These are phyloP conservation scores for Daboia siamensis DNA, from an alignment of 2,113 vertebrate genomes.

Conservation along the genomic window DNA sequence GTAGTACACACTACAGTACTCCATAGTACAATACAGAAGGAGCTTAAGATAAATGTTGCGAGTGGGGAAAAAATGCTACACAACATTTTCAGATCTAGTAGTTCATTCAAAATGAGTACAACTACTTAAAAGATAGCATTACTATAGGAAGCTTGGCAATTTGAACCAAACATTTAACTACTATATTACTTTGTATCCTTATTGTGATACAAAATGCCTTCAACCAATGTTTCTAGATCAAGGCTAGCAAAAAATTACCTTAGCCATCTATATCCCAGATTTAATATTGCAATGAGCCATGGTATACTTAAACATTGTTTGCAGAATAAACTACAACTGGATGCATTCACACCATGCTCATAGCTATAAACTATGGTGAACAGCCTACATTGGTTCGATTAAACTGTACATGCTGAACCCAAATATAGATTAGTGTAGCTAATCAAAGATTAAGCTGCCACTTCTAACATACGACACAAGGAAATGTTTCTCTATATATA, in stretches of 20 bases:
- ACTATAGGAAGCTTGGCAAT: not conserved
- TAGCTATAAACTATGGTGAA: not conserved
- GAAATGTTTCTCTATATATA: not conserved
- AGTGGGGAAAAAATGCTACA: not conserved
- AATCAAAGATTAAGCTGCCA: not conserved
- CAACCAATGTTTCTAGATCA: not conserved
- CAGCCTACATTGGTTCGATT: not conserved
- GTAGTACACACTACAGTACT: not conserved
- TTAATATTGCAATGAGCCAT: not conserved
- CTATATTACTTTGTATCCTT: not conserved
- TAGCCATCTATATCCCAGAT: not conserved
- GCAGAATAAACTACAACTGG: not conserved
- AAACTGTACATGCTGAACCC: not conserved
- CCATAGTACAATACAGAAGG: not conserved
- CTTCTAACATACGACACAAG: not conserved
- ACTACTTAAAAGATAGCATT: not conserved
- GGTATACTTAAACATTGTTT: not conserved
- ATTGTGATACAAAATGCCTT: not conserved
- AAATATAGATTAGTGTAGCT: not conserved
- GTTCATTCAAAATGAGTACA: not conserved
- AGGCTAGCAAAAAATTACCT: not conserved
- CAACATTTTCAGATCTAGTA: not conserved
- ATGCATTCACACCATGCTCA: not conserved
- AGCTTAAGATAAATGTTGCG: not conserved
- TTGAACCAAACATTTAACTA: not conserved